Evolutionary conservation across 2,797 vertebrate genomes (phyloP).

Genomic region (Phrynocephalus forsythii): DNA sequence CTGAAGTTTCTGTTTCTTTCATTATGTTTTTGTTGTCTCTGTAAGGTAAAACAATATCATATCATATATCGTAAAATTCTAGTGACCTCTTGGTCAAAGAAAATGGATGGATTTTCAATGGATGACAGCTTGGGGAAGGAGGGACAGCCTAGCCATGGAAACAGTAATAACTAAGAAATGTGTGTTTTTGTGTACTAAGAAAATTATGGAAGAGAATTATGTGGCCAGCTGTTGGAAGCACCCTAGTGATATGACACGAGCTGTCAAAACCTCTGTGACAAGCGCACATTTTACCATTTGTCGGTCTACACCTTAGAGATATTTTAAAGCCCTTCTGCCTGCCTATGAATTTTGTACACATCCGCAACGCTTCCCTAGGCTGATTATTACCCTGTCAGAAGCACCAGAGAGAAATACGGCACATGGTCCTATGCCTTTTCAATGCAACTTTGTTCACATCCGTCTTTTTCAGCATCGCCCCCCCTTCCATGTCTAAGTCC

Average conservation of each 20-base stretch:
- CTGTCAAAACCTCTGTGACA: not conserved
- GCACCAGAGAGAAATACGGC: not conserved
- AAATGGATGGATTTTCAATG: not conserved
- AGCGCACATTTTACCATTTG: not conserved
- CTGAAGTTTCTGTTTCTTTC: not conserved
- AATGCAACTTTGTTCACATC: not conserved
- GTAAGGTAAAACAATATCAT: not conserved
- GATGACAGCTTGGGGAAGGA: not conserved
- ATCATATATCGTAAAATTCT: not conserved
- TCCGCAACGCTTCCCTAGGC: not conserved
- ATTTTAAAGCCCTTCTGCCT: not conserved
- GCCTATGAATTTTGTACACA: no score
- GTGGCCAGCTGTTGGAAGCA: not conserved
- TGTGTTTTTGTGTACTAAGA: not conserved
- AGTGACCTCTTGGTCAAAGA: not conserved
- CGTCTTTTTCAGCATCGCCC: not conserved
- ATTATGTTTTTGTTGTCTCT: not conserved
- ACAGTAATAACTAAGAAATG: not conserved
- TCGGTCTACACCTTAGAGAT: not conserved
- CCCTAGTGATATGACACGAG: not conserved
- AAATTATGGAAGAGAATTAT: not conserved
- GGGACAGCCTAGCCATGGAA: not conserved
- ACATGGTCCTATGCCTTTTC: not conserved
- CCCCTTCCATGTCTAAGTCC: constrained; percentile 13
- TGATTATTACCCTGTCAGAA: not conserved